Evolutionary conservation across 2,113 vertebrate species (phyloP), one percentile per base, ranked within the genome.

Genomic region (Dicrurus megarhynchus): DNA sequence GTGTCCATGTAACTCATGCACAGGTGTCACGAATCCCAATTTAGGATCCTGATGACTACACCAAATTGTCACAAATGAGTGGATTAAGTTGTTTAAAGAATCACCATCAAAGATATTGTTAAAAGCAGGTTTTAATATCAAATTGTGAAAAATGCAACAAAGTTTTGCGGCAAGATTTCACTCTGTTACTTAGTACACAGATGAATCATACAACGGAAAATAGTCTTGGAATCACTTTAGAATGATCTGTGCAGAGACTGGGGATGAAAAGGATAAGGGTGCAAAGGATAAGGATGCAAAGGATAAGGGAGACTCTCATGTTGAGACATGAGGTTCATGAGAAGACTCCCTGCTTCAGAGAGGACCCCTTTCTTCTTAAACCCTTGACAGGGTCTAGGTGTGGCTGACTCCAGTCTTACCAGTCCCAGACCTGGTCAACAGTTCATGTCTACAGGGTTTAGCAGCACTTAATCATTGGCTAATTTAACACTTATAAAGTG

Each of bases 1-100:
- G 27, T 44, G 42, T 53, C 41, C 49, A 10, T 8, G 9, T 59
- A 37, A 59, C 16, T 39, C 4, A 0, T 19, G 27, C 46, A 57
- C 27, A 37, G 22, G 23, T n/a, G 37, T 39, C 8, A 6, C 0
- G 0, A 50, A 39, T 44, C 19, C 13, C 1, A 59, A 1, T 39
- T 59, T 39, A 74, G 37, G 18, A 59, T n/a, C 44, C 33, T 28
- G 27, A 59, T 74, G 44, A 17, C 50, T 65, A 28, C 22, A 20
- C 12, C 33, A 16, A 37, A 37, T 73, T 44, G 22, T 39, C 37
- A 65, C 13, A 74, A 67, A 33, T 39, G 3, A 63, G 30, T 8
- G 9, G 37, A 12, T 53, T 32, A n/a, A 68, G 11, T 26, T 47
- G 30, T 21, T 16, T 55, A 11, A 76, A 61, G 30, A 53, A 46